phyloP scores from a whole-genome alignment of 2,888 invertebrate species.

The Nebria salina region DNA sequence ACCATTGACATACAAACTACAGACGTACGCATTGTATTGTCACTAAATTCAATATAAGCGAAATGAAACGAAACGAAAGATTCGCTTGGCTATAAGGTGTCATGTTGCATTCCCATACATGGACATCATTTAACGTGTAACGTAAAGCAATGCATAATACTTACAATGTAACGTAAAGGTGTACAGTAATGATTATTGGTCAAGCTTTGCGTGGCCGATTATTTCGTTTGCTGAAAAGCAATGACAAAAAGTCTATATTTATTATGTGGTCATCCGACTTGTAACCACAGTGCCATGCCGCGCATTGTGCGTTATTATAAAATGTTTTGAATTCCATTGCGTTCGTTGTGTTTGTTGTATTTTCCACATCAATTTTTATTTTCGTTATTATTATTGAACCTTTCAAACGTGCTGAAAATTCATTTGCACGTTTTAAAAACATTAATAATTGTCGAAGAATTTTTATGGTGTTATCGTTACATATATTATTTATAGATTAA shows the following conservation, averaged over 20 bases:
- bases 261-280: neutral
- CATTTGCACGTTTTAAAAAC: too few species aligned
- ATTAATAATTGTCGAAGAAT: neutral
- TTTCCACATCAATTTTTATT: neutral
- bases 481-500: neutral
- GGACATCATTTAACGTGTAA: constrained; percentile 13
- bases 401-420: neutral
- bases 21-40: neutral
- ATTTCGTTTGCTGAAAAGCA: constrained; percentile 5
- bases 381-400: neutral
- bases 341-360: constrained; percentile 8
- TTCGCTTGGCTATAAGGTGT: constrained; percentile 6
- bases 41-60: neutral
- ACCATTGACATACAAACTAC: neutral
- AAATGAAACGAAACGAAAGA: neutral
- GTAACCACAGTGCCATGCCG: neutral
- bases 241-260: neutral
- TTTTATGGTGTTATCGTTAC: neutral
- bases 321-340: constrained; percentile 15
- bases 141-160: neutral
- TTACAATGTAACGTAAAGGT: neutral
- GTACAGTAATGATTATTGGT: neutral
- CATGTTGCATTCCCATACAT: constrained; percentile 16
- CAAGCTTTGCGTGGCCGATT: neutral
- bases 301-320: constrained; percentile 5